phyloP scores from a whole-genome alignment of 2,113 vertebrate species.

The Noctilio leporinus region DNA sequence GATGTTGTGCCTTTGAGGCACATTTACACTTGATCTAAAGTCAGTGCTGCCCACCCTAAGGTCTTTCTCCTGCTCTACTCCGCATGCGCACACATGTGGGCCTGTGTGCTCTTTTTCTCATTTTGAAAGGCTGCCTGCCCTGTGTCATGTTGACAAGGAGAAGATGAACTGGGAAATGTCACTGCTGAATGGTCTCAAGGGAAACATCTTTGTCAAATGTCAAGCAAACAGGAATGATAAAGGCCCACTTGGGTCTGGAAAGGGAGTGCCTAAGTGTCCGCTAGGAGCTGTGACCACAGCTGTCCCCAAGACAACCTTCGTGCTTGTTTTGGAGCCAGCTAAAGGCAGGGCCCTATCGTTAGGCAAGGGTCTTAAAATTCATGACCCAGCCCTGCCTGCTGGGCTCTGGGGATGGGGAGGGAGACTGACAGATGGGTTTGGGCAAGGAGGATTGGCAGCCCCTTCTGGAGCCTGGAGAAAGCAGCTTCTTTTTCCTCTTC shows the following conservation, averaged over 20 bases:
- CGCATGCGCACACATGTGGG: fast-evolving
- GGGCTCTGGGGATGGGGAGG: background rate
- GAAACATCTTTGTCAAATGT: constrained; percentile 51
- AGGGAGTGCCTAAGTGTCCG: background rate
- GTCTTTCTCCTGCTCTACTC: background rate
- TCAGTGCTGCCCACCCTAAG: background rate
- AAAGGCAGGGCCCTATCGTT: background rate
- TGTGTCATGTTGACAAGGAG: constrained; percentile 52
- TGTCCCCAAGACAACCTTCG: background rate
- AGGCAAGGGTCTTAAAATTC: background rate
- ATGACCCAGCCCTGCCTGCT: background rate
- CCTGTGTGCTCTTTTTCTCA: background rate
- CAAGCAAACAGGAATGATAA: background rate
- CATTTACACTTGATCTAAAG: background rate
- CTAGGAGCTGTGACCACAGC: background rate
- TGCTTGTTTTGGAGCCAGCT: background rate
- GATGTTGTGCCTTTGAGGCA: background rate
- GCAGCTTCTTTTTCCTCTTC: too few relatives aligned
- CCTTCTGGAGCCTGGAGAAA: background rate
- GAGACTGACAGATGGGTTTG: background rate
- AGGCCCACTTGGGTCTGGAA: background rate
- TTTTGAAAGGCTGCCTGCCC: constrained; percentile 37
- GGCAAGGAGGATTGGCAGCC: background rate
- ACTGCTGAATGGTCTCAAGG: constrained; percentile 28
- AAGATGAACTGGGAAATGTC: constrained; percentile 44